Conservation (phyloP, 2,113 vertebrate species). For the Phycodurus eques region DNA sequence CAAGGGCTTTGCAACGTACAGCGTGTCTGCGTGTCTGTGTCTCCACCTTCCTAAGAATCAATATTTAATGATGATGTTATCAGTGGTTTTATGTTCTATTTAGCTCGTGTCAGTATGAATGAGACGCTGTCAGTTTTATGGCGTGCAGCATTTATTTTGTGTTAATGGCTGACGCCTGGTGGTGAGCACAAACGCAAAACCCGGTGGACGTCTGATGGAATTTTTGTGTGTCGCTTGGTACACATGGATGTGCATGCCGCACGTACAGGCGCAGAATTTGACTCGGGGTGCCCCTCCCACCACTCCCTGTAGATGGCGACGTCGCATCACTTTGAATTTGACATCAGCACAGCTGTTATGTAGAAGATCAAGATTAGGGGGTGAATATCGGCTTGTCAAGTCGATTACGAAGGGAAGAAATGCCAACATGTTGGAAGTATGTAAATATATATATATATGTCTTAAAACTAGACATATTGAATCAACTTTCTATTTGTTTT, state of each 20-base stretch:
- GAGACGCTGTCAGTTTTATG: conserved; percentile 69
- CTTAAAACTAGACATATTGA: no score
- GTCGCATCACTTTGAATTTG: no score
- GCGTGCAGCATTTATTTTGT: conserved; percentile 66
- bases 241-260: not conserved
- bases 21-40: conserved; percentile 27
- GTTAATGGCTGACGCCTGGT: conserved; percentile 63
- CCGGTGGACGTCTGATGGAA: conserved; percentile 61
- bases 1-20: conserved; percentile 12
- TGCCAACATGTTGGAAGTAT: no score
- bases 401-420: no score
- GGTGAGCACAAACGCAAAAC: conserved; percentile 55
- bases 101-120: conserved; percentile 70
- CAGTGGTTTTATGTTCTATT: conserved; percentile 73
- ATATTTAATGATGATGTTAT: conserved; percentile 77
- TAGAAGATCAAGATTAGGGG: no score
- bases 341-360: no score
- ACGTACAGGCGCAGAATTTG: no score
- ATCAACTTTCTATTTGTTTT: no score
- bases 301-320: no score
- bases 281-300: no score
- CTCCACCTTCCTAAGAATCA: conserved; percentile 62
- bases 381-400: no score
- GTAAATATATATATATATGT: no score
- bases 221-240: conserved; percentile 46